A percentile compares a stretch with the other conserved stretches of the same genome.
Conservation (phyloP, 2,113 vertebrate species). For the Todiramphus chloris region DNA sequence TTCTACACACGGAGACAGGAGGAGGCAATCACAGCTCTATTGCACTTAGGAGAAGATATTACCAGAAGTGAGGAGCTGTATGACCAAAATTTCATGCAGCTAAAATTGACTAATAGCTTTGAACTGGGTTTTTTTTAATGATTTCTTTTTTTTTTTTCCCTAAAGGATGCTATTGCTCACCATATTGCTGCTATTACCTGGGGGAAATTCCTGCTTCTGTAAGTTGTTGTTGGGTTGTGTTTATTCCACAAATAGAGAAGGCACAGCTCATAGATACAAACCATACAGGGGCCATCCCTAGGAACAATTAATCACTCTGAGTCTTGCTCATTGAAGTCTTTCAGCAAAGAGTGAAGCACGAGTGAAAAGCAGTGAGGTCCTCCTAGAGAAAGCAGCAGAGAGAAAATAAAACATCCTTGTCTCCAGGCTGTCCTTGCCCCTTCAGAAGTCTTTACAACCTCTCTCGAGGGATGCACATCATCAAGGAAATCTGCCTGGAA, state of each 20-base stretch:
- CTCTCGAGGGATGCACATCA: background rate
- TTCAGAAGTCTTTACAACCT: background rate
- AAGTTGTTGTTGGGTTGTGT: background rate
- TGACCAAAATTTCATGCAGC: constrained; percentile 16
- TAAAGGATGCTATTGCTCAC: background rate
- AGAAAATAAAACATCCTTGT: background rate
- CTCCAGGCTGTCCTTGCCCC: background rate
- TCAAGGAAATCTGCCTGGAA: background rate
- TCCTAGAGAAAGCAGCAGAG: background rate
- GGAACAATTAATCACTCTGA: background rate
- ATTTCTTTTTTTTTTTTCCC: background rate
- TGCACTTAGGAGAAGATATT: constrained; percentile 3
- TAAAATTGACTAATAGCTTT: constrained; percentile 32
- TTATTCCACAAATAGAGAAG: background rate
- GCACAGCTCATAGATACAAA: background rate
- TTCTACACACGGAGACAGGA: background rate
- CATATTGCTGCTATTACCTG: background rate
- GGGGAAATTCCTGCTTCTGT: background rate
- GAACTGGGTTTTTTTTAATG: background rate
- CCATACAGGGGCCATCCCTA: background rate
- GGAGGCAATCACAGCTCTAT: constrained; percentile 15
- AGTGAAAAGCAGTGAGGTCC: background rate
- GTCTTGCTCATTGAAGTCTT: background rate
- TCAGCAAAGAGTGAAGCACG: background rate
- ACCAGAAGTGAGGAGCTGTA: constrained; percentile 2